A percentile compares a stretch with the other conserved stretches of the same genome.
Conservation (phyloP, 2,113 vertebrate species). For the Neolamprologus toae region DNA sequence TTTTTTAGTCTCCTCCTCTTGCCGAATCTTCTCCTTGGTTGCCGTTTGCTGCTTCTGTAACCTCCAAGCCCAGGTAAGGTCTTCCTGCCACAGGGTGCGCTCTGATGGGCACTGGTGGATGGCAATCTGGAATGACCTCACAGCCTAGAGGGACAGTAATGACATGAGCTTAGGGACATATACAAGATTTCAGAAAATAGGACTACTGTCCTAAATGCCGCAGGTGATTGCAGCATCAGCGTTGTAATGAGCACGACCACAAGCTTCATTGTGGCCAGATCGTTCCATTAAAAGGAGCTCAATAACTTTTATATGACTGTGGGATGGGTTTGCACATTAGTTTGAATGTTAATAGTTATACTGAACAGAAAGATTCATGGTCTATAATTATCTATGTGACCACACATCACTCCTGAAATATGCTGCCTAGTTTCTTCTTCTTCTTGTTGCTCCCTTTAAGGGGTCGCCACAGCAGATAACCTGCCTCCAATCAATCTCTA, state of each 20-base stretch:
- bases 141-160: constrained; percentile 70
- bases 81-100: constrained; percentile 84
- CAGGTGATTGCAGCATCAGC: neutral
- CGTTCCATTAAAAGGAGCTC: neutral
- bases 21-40: constrained; percentile 51
- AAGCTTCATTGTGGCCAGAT: neutral
- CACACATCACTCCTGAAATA: neutral
- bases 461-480: neutral
- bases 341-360: neutral
- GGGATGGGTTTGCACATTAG: neutral
- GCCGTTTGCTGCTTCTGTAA: constrained; percentile 73
- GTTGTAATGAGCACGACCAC: neutral
- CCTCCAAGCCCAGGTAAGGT: constrained; percentile 83
- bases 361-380: neutral
- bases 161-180: neutral
- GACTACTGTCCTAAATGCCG: neutral
- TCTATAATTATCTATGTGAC: neutral
- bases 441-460: neutral
- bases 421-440: neutral
- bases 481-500: neutral
- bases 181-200: neutral
- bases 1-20: constrained; percentile 56
- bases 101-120: constrained; percentile 85
- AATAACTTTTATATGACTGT: neutral
- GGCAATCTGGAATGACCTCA: constrained; percentile 88